Base-by-base conservation (phyloP, 2,113 vertebrate species). In the Poeciliopsis prolifica region DNA sequence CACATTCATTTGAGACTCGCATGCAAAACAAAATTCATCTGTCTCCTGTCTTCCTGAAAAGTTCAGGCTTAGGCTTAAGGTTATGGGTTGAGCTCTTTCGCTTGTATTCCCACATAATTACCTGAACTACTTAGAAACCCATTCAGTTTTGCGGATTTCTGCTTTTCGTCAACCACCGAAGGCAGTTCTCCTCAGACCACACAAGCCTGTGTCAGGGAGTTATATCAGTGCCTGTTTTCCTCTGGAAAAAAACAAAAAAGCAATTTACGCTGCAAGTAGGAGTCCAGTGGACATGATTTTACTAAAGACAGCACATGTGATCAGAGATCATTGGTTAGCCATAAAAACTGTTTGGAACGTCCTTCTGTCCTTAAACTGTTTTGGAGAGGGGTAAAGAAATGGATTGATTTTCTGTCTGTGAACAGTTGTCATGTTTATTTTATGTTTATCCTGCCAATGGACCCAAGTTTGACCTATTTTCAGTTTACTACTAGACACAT, bases 71-170 rank as follows among this genome's bases (percentile, higher is more conserved):
- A 58, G 51, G 22, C 51, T 58, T 65, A 24, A 7, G 30, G 30
- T 65, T 35, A 10, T 30, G 61, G 15, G 29, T 10, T 19, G 9
- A 72, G 84, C 85, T 65, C 77, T 68, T 67, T 60, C 71, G 14
- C 19, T 5, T 15, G 64, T 65, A 86, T 87, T 84, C 78, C 73
- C 84, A 66, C 72, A 61, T 54, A 76, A 77, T 82, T 75, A 78
- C 83, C 81, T 78, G 74, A 77, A 81, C 77, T 81, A 81, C 81
- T 91, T 89, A 86, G 88, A 91, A 88, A 77, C 69, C 76, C 73
- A 75, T 82, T 85, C 35, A 28, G 70, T 71, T 44, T 72, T 63
- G 77, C 24, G 31, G 77, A 83, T 28, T 78, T 42, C 80, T 76
- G 62, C 74, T 76, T 66, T 78, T 80, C 70, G 74, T 78, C 33